Evolutionary conservation across 2,888 invertebrate species (phyloP).

Genomic region (Megaustenia siamemsis): DNA sequence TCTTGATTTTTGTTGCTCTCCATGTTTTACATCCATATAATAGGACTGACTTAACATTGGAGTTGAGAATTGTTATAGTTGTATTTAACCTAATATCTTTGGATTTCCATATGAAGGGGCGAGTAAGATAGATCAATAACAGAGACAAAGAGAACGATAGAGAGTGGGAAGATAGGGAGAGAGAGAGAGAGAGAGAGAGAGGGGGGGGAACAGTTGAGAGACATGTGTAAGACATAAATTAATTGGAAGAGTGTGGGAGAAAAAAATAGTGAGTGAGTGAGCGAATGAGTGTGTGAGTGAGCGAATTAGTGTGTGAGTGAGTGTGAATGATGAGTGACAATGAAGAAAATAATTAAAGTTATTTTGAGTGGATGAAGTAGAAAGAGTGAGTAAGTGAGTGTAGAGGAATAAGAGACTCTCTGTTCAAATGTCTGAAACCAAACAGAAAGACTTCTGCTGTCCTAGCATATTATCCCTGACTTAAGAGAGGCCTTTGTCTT

Average conservation of each 20-base stretch:
- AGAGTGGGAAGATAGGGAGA: background rate
- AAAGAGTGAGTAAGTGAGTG: too few species aligned
- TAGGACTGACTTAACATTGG: too few species aligned
- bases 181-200: background rate
- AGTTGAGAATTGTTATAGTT: too few species aligned
- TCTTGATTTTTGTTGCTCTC: too few species aligned
- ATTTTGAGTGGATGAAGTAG: background rate
- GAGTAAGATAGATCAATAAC: too few species aligned
- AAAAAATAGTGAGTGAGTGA: too few species aligned
- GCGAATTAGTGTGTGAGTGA: too few species aligned
- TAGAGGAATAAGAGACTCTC: background rate
- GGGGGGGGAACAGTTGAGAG: background rate
- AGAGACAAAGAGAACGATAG: too few species aligned
- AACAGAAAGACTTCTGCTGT: background rate
- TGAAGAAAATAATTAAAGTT: background rate
- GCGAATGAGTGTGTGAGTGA: too few species aligned
- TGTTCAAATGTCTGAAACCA: background rate
- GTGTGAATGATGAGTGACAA: background rate
- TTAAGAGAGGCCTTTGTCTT: background rate
- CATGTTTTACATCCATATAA: too few species aligned
- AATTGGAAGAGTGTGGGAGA: background rate
- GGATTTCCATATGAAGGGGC: too few species aligned
- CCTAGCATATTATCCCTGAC: slow-evolving; percentile 22
- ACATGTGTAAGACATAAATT: background rate
- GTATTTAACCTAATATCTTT: too few species aligned